Percentiles rank a stretch among this genome's conserved stretches.
These are phyloP conservation scores for Drosophila parvula DNA, from an alignment of 1,140 invertebrate genomes.

Conservation along the genomic window DNA sequence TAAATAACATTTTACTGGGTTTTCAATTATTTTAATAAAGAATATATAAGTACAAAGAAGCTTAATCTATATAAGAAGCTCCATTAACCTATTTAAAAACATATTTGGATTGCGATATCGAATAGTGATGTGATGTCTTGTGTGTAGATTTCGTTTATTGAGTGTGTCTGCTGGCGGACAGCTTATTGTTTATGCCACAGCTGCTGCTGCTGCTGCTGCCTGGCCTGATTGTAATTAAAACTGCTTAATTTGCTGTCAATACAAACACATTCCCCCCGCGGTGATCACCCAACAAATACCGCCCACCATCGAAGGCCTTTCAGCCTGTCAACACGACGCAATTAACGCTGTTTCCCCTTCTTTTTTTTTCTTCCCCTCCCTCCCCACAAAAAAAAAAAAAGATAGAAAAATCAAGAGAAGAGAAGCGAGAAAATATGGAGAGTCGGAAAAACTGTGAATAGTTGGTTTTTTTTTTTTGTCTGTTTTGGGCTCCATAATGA, in stretches of 20 bases:
- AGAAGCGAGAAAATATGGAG: not conserved
- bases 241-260: conserved; percentile 57
- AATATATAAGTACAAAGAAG: not conserved
- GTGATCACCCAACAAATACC: not conserved
- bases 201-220: not conserved
- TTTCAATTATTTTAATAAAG: no score
- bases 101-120: not conserved
- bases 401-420: conserved; percentile 11
- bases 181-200: conserved; percentile 28
- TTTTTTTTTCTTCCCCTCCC: not conserved
- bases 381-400: not conserved
- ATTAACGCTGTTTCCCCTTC: conserved; percentile 28
- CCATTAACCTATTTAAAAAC: not conserved
- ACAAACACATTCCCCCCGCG: conserved; percentile 10
- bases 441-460: not conserved
- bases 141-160: conserved; percentile 22
- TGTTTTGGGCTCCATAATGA: conserved; percentile 21
- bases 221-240: conserved; percentile 59
- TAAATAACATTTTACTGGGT: no score
- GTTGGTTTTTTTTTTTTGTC: conserved; percentile 5
- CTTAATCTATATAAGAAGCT: not conserved
- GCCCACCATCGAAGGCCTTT: conserved; percentile 15
- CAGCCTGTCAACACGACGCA: conserved; percentile 46
- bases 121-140: not conserved
- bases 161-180: conserved; percentile 22